Percentiles rank a stretch among this genome's conserved stretches.
Conservation (phyloP, 92 coral and sea anemone species). For the Palythoa grandis region DNA sequence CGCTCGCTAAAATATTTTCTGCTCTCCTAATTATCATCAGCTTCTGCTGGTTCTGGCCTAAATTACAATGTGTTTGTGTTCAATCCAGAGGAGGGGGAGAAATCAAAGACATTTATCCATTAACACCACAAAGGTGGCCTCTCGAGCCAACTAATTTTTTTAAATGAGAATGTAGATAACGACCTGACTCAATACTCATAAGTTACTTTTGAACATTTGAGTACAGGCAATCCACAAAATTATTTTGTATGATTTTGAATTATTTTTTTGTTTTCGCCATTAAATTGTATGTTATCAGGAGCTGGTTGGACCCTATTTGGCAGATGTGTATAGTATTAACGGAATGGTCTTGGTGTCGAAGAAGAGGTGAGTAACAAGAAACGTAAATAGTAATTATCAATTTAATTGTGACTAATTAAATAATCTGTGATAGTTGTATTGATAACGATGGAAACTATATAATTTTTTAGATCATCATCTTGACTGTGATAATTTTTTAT, state of each 20-base stretch:
- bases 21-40: neutral
- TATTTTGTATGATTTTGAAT: neutral
- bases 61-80: no score
- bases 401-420: neutral
- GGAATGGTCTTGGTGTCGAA: constrained; percentile 91
- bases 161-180: no score
- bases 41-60: neutral
- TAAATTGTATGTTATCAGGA: constrained; percentile 58
- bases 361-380: constrained; percentile 67
- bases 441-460: no score
- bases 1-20: neutral
- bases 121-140: no score
- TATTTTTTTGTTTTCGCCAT: neutral
- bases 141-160: no score
- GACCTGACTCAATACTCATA: no score
- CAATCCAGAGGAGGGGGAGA: no score
- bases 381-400: neutral
- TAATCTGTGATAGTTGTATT: neutral
- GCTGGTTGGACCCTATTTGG: constrained; percentile 90
- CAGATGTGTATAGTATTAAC: constrained; percentile 90
- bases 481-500: no score
- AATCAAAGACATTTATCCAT: no score
- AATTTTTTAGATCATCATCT: no score
- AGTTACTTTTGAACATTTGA: no score
- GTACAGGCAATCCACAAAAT: no score